Base-by-base conservation (phyloP, 1,140 invertebrate species). In the Euglossa dilemma region DNA sequence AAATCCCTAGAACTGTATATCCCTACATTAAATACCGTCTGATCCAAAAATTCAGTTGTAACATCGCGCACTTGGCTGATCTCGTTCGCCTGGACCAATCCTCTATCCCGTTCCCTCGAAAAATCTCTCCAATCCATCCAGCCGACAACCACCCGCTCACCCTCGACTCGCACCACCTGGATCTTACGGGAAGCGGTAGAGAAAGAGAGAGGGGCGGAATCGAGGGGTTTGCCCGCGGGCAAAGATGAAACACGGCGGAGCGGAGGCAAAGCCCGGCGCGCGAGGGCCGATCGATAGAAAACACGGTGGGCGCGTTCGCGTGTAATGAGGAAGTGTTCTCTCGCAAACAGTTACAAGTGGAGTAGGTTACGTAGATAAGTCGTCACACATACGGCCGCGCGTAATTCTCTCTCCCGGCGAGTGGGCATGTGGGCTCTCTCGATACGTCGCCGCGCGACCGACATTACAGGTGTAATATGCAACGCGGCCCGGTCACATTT, bases 361-460 rank as follows among this genome's bases (percentile, higher is more conserved):
- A 93, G 92, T 93, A 93, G 92, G 92, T 93, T 93, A 93, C 87
- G 88, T 89, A 93, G 92, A 93, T 93, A 88, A 92, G 88, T 92
- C 88, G 87, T 87, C 86, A 84, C 73, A 85, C 86, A 83, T 84
- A 87, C 80, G 73, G 71, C 28, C 69, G 77, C 81, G 85, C 84
- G 78, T 89, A 90, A 91, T 89, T 89, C 83, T 76, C 83, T 76
- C 80, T 76, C 80, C 80, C 52, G 56, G 78, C 85, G 84, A 88
- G 57, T 82, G 76, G 74, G 86, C 77, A 84, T 82, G 74, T 83
- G 83, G 72, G 80, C 73, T 80, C 73, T 80, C 66, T 66, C 78
- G 79, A 76, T 77, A 72, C 86, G 80, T 70, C 83, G 70, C 56
- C 66, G 61, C 2, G 43, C 80, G 80, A 81, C 80, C 79, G 79